phyloP scores from a whole-genome alignment of 2,888 invertebrate genomes.

The Calliphora vomitoria region DNA sequence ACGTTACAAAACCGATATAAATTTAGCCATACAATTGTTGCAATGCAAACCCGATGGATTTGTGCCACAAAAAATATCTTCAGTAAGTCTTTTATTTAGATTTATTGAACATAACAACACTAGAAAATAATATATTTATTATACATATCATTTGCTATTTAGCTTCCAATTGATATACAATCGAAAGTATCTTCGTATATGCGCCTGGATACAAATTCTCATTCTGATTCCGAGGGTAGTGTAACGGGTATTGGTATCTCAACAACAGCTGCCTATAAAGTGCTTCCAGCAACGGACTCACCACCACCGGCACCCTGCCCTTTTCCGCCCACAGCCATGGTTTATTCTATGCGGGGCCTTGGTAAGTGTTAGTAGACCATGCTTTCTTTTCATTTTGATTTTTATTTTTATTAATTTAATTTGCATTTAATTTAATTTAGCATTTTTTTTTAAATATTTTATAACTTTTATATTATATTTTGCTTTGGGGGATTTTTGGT shows the following conservation, averaged over 20 bases:
- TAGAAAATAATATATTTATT: too few relatives aligned
- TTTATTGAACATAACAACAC: background rate
- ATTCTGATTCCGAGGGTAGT: conserved; percentile 84
- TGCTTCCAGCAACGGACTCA: conserved; percentile 84
- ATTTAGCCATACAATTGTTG: conserved; percentile 95
- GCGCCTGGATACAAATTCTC: conserved; percentile 84
- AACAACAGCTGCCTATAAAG: conserved; percentile 84
- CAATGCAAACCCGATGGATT: conserved; percentile 98
- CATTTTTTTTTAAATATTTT: conserved; percentile 14
- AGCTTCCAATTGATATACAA: conserved; percentile 96
- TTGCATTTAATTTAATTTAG: conserved; percentile 73
- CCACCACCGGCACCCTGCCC: conserved; percentile 85
- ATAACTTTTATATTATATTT: background rate
- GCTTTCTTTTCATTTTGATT: conserved; percentile 77
- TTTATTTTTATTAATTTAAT: conserved; percentile 68
- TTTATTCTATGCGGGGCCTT: conserved; percentile 87
- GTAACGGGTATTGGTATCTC: conserved; percentile 83
- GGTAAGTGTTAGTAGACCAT: conserved; percentile 85
- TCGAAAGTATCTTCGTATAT: conserved; percentile 92
- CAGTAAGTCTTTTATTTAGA: conserved; percentile 87
- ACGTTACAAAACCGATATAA: conserved; percentile 96
- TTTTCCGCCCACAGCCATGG: conserved; percentile 94
- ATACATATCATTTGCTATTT: too few relatives aligned
- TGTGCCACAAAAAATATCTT: conserved; percentile 95
- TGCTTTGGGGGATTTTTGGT: conserved; percentile 14